Evolutionary conservation across 2,888 invertebrate species (phyloP).

Genomic region (Zelleria hepariella): DNA sequence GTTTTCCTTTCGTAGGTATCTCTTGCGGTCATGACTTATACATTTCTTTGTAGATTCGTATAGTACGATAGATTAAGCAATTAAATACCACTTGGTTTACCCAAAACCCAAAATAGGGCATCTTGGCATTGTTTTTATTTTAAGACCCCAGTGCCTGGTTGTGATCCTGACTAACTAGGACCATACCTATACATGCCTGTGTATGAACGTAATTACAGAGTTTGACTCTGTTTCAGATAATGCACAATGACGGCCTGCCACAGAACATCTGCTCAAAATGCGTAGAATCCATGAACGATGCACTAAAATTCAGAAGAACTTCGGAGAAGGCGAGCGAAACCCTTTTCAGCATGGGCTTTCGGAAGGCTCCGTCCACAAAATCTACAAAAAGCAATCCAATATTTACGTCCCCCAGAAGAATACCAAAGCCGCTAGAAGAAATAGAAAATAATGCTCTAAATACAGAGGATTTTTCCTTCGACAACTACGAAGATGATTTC

Average conservation of each 20-base stretch:
- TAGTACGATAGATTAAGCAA: too few species aligned
- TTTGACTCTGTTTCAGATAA: conserved; percentile 34
- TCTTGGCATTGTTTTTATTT: too few species aligned
- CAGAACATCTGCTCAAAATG: conserved; percentile 48
- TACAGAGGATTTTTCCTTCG: neutral
- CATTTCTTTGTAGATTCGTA: neutral
- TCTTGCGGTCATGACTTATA: neutral
- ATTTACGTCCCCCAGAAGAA: conserved; percentile 14
- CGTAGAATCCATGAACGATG: conserved; percentile 27
- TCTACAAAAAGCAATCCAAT: conserved; percentile 9
- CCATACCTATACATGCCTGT: neutral
- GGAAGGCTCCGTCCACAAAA: conserved; percentile 20
- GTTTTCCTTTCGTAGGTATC: neutral
- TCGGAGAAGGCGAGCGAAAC: conserved; percentile 38
- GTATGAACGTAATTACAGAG: neutral
- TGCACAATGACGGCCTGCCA: conserved; percentile 42
- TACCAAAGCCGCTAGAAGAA: neutral
- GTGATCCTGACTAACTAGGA: neutral
- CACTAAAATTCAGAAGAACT: conserved; percentile 36
- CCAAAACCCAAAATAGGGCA: too few species aligned
- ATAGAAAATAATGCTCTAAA: neutral
- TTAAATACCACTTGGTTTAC: too few species aligned
- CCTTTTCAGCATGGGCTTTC: conserved; percentile 22
- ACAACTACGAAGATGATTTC: neutral
- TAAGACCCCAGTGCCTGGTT: too few species aligned